Evolutionary conservation across 1,140 invertebrate genomes (phyloP), one percentile per base, ranked within the genome.

Genomic region (Conopomorpha cramerella): DNA sequence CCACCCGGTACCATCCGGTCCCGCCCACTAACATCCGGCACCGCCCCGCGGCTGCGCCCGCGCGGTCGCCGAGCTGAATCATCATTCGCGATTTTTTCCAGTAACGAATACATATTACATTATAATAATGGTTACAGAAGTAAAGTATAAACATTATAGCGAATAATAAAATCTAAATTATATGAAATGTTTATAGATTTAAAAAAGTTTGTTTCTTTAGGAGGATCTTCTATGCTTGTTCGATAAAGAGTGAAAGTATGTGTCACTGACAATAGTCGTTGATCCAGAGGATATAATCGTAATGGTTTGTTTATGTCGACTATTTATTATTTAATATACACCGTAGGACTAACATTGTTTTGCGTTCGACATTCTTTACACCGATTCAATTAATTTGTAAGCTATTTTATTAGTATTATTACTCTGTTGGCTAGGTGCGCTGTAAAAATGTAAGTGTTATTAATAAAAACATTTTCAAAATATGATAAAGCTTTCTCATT

Each of bases 381-480:
- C 66, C 55, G 51, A 66, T 72, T 72, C 51, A 63, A 61, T 74
- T 74, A 66, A 63, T 34, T 34, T 25, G 12, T 34, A 34, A 34
- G 33, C 33, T 34, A 23, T 34, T 34, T 34, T 34, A 34, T 34
- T 74, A 74, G 67, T 74, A 74, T 71, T 74, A 74, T 71, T 74
- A 74, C 70, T 74, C 63, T 72, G 70, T 74, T 74, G 70, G 70
- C 70, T 74, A 74, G 70, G 65, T 65, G 64, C 60, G 70, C 70
- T 74, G 70, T 74, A 74, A 74, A 74, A 72, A 74, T 74, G 67
- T 74, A 74, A 74, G 70, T 74, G 70, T 74, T 74, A 74, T 72
- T 74, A 72, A 74, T 39, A 74, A 73, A 74, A 74, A 74, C 70
- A 74, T 74, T 74, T 74, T 74, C 68, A 74, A 74, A 74, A 72